A percentile compares a stretch with the other conserved stretches of the same genome.
Evolutionary conservation across 2,797 vertebrate genomes (phyloP).

Genomic region (Chaetophractus vellerosus): DNA sequence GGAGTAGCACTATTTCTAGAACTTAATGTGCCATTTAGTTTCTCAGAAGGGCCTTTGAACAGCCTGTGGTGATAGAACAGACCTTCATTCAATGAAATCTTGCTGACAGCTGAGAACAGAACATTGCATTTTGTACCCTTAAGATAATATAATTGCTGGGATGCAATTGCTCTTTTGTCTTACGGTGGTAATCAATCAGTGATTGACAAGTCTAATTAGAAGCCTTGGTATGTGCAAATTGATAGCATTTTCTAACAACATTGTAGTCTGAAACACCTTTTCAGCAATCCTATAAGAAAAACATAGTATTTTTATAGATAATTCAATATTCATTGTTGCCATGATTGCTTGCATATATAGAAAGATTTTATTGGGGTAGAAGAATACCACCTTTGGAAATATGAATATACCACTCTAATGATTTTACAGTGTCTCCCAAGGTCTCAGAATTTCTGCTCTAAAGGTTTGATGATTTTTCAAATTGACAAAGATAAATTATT

Average conservation of each 20-base stretch:
- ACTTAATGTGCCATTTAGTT: conserved; percentile 83
- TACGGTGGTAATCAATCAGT: conserved; percentile 88
- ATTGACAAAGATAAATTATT: conserved; percentile 75
- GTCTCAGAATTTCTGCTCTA: conserved; percentile 80
- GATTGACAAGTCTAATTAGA: conserved; percentile 91
- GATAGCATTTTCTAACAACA: conserved; percentile 85
- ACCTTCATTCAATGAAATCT: conserved; percentile 81
- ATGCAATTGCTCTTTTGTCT: conserved; percentile 85
- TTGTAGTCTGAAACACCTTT: conserved; percentile 84
- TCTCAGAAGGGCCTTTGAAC: conserved; percentile 85
- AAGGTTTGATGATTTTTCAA: conserved; percentile 79
- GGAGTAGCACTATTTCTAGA: conserved; percentile 77
- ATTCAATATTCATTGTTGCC: conserved; percentile 79
- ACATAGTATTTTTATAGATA: conserved; percentile 84
- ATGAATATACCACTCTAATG: conserved; percentile 77
- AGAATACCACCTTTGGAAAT: conserved; percentile 72
- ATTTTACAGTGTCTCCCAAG: conserved; percentile 76
- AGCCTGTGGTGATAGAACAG: conserved; percentile 86
- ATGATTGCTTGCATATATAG: conserved; percentile 84
- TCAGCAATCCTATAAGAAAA: conserved; percentile 70
- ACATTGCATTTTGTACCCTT: conserved; percentile 84
- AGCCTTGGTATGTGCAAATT: conserved; percentile 85
- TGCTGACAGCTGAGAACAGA: conserved; percentile 88
- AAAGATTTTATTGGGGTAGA: conserved; percentile 75
- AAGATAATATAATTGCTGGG: conserved; percentile 88